Conservation (phyloP, 2,797 vertebrate species). For the Rhyacichthys aspro region DNA sequence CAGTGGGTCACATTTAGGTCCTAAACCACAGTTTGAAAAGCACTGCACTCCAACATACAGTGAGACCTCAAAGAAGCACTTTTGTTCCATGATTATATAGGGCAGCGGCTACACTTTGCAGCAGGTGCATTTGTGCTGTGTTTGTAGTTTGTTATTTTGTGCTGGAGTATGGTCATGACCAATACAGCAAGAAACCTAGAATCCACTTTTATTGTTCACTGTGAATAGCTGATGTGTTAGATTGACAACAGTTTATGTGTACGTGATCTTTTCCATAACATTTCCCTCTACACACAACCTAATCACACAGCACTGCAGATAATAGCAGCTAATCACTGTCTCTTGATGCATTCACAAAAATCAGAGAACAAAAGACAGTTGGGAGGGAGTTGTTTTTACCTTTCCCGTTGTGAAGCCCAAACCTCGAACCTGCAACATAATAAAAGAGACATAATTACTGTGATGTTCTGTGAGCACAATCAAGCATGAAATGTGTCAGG, state of each 20-base stretch:
- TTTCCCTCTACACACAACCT: slow-evolving; percentile 29
- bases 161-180: slow-evolving; percentile 16
- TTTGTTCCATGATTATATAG: slow-evolving; percentile 8
- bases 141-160: slow-evolving; percentile 17
- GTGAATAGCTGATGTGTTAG: too few relatives aligned
- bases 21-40: not conserved
- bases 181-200: slow-evolving; percentile 37
- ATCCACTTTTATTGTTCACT: slow-evolving; percentile 44
- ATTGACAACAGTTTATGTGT: slow-evolving; percentile 7
- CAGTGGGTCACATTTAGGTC: not conserved
- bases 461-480: slow-evolving; percentile 4
- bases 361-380: slow-evolving; percentile 10
- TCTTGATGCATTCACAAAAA: slow-evolving; percentile 7
- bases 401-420: slow-evolving; percentile 71
- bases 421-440: slow-evolving; percentile 60
- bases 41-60: not conserved
- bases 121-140: slow-evolving; percentile 25
- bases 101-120: slow-evolving; percentile 5
- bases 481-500: slow-evolving; percentile 18
- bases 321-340: slow-evolving; percentile 36
- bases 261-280: slow-evolving; percentile 26
- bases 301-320: slow-evolving; percentile 25
- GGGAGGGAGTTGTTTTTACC: slow-evolving; percentile 52
- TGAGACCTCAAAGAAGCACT: slow-evolving; percentile 2
- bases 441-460: slow-evolving; percentile 37